Base-by-base conservation (phyloP, 2,797 vertebrate genomes). In the Fistularia commersonii region DNA sequence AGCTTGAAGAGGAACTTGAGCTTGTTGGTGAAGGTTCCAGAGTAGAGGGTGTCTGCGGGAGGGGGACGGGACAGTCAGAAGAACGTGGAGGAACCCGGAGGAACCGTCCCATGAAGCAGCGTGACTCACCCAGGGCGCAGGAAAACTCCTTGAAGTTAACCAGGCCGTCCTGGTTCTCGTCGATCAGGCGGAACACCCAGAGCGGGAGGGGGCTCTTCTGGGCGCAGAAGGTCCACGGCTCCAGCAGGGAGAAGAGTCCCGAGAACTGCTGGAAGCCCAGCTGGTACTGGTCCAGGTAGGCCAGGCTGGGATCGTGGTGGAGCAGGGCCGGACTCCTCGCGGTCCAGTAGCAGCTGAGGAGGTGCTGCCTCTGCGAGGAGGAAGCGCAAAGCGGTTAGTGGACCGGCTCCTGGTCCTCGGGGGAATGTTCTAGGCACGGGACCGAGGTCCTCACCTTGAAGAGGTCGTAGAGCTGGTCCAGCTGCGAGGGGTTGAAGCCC, bases 71-170 rank as follows among this genome's bases (percentile, higher is more conserved):
- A 33, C 14, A 10, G 13, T 63, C 63, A 45, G 0, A 57, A 41
- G 0, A 12, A 1, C 32, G 1, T 48, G 15, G 11, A 5, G 12
- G 39, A 47, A n/a, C n/a, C 8, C 8, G 11, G 9, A 31, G 23
- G 6, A 8, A 35, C 14, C 7, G 0, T 7, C 1, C 2, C 34
- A 6, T 41, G 35, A 8, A 48, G 11, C 0, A 1, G 12, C 31
- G 4, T 8, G 55, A 56, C 87, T 40, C 84, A 96, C 97, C 95
- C 47, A 98, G 91, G 40, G 87, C 81, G 52, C 49, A 89, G 75
- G 91, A 91, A 84, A 99, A 97, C 54, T 99, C 95, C 83, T 92
- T 97, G 82, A 99, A 99, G 90, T 97, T 99, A 71, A 99, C 79
- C 23, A 98, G 92, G 74, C 94, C 91, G 0, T 91, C 88, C 14